Percentiles rank a stretch among this genome's conserved stretches.
phyloP scores from a whole-genome alignment of 2,888 invertebrate genomes.

The Drosophila nigricruria region DNA sequence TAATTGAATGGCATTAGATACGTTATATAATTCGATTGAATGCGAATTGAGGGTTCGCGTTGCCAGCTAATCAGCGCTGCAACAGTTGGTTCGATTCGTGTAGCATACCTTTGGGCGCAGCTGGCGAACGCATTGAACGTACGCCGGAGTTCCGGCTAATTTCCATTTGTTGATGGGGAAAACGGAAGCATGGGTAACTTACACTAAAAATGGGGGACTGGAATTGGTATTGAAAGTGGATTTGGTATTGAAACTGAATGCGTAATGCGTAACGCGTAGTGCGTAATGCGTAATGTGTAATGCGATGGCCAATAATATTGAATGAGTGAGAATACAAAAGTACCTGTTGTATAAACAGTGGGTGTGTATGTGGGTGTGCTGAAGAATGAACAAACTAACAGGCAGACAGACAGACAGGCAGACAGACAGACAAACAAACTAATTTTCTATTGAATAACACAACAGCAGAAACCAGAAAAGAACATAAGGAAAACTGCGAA shows the following conservation, averaged over 20 bases:
- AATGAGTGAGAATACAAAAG: conserved; percentile 26
- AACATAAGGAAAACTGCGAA: conserved; percentile 49
- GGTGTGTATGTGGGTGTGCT: conserved; percentile 6
- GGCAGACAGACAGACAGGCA: conserved; percentile 48
- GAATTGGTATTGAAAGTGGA: conserved; percentile 38
- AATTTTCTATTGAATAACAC: conserved; percentile 69
- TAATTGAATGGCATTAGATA: conserved; percentile 1
- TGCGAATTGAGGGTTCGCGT: background rate
- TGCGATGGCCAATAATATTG: conserved; percentile 43
- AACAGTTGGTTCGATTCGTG: conserved; percentile 31
- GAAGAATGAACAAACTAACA: conserved; percentile 1
- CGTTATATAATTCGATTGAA: background rate
- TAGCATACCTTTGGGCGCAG: conserved; percentile 36
- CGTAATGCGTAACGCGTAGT: conserved; percentile 24
- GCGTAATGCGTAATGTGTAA: conserved; percentile 18
- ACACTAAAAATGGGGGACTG: conserved; percentile 14
- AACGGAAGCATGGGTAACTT: background rate
- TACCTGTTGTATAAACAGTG: conserved; percentile 21
- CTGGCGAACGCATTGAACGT: conserved; percentile 10
- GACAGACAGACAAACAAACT: conserved; percentile 63
- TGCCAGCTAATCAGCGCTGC: conserved; percentile 13
- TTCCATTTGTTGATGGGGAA: conserved; percentile 34
- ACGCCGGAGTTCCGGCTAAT: conserved; percentile 25
- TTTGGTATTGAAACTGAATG: conserved; percentile 48
- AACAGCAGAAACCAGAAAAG: conserved; percentile 23